These are phyloP conservation scores for Psix sp. DNA, from an alignment of 1,140 invertebrate species.

Conservation along the genomic window DNA sequence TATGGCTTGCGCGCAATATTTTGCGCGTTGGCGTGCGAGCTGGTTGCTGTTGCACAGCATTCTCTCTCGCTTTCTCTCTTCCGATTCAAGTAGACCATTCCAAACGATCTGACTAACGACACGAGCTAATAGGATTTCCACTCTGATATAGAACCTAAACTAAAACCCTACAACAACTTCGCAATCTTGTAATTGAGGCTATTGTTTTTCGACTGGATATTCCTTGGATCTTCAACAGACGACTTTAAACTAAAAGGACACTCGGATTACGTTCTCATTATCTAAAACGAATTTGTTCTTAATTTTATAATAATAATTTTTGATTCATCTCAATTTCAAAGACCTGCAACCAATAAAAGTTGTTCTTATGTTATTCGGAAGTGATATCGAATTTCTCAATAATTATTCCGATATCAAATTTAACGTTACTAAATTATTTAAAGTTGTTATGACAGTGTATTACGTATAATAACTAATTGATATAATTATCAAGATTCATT, in stretches of 20 bases:
- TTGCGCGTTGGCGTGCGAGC: conserved; percentile 39
- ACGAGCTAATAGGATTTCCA: conserved; percentile 50
- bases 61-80: conserved; percentile 13
- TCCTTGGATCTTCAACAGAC: conserved; percentile 8
- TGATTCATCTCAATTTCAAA: no score
- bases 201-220: conserved; percentile 13
- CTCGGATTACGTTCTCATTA: conserved; percentile 42
- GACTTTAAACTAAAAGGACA: no score
- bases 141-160: conserved; percentile 29
- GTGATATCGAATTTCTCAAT: no score
- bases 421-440: no score
- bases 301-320: no score
- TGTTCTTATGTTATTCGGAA: no score
- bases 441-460: no score
- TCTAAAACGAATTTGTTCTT: conserved; percentile 45
- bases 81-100: conserved; percentile 48
- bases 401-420: no score
- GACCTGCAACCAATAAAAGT: no score
- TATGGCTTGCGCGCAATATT: conserved; percentile 44
- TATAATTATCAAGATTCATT: no score
- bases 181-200: conserved; percentile 15
- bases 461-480: no score
- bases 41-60: conserved; percentile 23
- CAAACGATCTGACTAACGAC: conserved; percentile 57
- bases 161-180: conserved; percentile 14